Conservation (phyloP, 2,888 invertebrate genomes). For the Chesias legatella region DNA sequence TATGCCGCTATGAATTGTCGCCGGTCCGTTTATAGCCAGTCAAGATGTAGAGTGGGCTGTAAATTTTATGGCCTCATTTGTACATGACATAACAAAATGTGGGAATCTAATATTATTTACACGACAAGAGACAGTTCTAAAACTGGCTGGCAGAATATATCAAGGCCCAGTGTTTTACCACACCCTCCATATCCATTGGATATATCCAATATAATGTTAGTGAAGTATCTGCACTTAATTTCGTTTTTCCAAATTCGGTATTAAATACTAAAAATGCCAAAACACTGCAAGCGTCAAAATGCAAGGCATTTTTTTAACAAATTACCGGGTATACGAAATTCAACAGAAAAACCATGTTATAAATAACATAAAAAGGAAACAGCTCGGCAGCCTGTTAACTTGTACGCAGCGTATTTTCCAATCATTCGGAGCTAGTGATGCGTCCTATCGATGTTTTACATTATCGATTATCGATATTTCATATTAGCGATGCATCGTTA, state of each 20-base stretch:
- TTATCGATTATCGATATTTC: constrained; percentile 18
- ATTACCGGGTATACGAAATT: constrained; percentile 9
- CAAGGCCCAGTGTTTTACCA: too few relatives aligned
- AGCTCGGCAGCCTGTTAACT: constrained; percentile 27
- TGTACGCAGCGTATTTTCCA: constrained; percentile 38
- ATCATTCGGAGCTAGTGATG: constrained; percentile 31
- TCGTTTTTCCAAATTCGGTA: too few relatives aligned
- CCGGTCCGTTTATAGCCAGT: constrained; percentile 56
- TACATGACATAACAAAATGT: constrained; percentile 33
- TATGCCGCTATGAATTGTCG: constrained; percentile 63
- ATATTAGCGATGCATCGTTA: constrained; percentile 9
- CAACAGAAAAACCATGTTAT: constrained; percentile 6
- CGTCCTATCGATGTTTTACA: constrained; percentile 18
- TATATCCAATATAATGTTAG: too few relatives aligned
- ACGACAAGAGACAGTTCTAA: too few relatives aligned
- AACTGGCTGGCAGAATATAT: too few relatives aligned
- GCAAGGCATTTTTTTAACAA: too few relatives aligned
- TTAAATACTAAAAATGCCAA: too few relatives aligned
- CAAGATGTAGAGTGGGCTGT: constrained; percentile 52
- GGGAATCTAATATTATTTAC: not conserved
- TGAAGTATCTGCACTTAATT: too few relatives aligned
- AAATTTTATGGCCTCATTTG: constrained; percentile 41
- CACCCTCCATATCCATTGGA: too few relatives aligned
- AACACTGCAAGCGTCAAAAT: too few relatives aligned
- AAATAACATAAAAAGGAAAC: constrained; percentile 21